Base-by-base conservation (phyloP, 2,113 vertebrate species). In the Speoplatyrhinus poulsoni region DNA sequence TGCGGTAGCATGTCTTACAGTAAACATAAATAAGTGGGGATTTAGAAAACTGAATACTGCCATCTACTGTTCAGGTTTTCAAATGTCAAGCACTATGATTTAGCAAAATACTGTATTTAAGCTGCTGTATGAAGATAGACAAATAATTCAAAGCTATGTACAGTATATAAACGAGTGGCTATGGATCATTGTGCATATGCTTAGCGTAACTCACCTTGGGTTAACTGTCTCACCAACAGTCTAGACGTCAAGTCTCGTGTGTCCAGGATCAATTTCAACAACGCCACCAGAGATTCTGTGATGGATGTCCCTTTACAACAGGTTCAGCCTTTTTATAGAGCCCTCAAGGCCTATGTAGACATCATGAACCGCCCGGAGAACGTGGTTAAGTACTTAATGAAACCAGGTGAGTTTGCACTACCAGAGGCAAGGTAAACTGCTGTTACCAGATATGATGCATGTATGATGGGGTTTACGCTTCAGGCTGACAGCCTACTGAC, bases 271-370 rank as follows among this genome's bases (percentile, higher is more conserved):
- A 98, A 98, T 86, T 96, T 87, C 67, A 99, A 98, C 81, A 96
- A 99, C 16, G 94, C 96, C 74, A 99, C 96, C 12, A 90, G 97
- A 85, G 96, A 97, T 62, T 93, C 96, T 0, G 87, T 96, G 73
- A 93, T 99, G 82, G 95, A 99, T 81, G 60, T 96, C 4, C 93
- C 96, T 5, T 26, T 93, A 16, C 92, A 95, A 57, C 91, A 92
- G 82, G 95, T 99, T 5, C 95, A 95, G 79, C 93, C 92, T 0
- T 98, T 98, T 88, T 98, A 99, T 85, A 80, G 92, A 65, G 93
- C 96, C 1, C 86, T 99, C 54, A 96, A 90, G 83, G 91, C 93
- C 68, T 97, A 93, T 7, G 86, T 94, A 75, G 79, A 94, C 75
- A 85, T 98, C 69, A 91, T 97, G 92, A 93, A 89, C 88, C 90